Evolutionary conservation across 2,888 invertebrate species (phyloP).

Genomic region (Ophioninae sp.): DNA sequence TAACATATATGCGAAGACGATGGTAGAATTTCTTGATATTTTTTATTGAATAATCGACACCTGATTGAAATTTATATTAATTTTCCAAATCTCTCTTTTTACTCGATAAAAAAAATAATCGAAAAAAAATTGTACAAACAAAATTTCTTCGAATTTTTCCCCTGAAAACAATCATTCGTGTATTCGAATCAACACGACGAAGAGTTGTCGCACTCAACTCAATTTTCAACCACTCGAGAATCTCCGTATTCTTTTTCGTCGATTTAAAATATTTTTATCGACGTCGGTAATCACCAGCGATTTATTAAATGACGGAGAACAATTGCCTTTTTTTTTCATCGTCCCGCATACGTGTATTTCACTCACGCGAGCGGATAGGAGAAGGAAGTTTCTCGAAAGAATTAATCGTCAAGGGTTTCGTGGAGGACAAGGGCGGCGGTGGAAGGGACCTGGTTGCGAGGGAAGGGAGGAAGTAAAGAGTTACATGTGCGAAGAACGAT

Average conservation of each 20-base stretch:
- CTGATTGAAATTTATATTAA: too few relatives aligned
- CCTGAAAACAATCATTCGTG: background rate
- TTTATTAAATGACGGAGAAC: background rate
- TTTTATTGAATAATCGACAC: too few relatives aligned
- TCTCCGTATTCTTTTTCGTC: background rate
- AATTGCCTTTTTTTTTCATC: background rate
- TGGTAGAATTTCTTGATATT: too few relatives aligned
- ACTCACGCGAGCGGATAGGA: background rate
- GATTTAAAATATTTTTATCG: background rate
- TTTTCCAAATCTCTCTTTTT: too few relatives aligned
- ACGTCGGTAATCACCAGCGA: background rate
- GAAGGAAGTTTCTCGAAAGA: background rate
- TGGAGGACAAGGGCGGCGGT: background rate
- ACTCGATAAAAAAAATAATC: too few relatives aligned
- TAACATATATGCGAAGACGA: too few relatives aligned
- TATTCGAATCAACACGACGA: background rate
- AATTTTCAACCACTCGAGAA: background rate
- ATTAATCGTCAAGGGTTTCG: constrained; percentile 12
- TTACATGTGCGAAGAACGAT: constrained; percentile 30
- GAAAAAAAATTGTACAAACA: too few relatives aligned
- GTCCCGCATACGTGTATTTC: background rate
- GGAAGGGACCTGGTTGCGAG: background rate
- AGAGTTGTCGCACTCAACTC: background rate
- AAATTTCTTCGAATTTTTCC: too few relatives aligned
- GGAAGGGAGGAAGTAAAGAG: constrained; percentile 18